Conservation (phyloP, 2,113 vertebrate genomes). For the Himantopus leucocephalus region DNA sequence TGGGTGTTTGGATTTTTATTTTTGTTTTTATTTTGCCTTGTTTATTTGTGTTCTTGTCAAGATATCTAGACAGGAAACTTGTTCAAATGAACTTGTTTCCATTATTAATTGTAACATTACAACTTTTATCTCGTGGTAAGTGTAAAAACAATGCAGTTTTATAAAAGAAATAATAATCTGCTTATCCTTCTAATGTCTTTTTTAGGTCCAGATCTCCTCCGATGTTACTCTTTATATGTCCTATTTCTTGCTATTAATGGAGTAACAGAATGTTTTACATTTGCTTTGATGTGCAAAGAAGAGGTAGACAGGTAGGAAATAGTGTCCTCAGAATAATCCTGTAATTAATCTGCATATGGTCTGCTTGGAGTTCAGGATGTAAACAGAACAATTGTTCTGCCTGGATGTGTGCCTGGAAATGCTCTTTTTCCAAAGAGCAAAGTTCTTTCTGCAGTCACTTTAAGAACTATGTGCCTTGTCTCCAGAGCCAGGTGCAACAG, state of each 20-base stretch:
- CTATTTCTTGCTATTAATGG: slow-evolving; percentile 93
- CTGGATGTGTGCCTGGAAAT: background rate
- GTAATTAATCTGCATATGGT: background rate
- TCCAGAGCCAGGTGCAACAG: background rate
- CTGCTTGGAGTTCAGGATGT: background rate
- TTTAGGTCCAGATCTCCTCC: slow-evolving; percentile 86
- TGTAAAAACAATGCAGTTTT: background rate
- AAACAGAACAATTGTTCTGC: background rate
- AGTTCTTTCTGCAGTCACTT: background rate
- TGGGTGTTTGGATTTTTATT: background rate
- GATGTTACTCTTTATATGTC: slow-evolving; percentile 89
- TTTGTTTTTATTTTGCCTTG: background rate
- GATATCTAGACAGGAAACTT: background rate
- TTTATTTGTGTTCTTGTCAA: background rate
- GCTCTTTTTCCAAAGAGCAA: background rate
- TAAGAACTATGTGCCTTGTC: background rate
- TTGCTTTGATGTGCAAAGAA: slow-evolving; percentile 93
- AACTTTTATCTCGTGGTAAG: background rate
- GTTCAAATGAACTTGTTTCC: background rate
- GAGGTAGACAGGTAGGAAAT: slow-evolving; percentile 89
- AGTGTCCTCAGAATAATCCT: background rate
- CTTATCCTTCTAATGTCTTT: background rate
- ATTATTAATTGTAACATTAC: background rate
- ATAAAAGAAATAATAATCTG: background rate
- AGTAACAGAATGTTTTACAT: slow-evolving; percentile 93